Base-by-base conservation (phyloP, 2,113 vertebrate genomes). In the Ailuropoda melanoleuca region DNA sequence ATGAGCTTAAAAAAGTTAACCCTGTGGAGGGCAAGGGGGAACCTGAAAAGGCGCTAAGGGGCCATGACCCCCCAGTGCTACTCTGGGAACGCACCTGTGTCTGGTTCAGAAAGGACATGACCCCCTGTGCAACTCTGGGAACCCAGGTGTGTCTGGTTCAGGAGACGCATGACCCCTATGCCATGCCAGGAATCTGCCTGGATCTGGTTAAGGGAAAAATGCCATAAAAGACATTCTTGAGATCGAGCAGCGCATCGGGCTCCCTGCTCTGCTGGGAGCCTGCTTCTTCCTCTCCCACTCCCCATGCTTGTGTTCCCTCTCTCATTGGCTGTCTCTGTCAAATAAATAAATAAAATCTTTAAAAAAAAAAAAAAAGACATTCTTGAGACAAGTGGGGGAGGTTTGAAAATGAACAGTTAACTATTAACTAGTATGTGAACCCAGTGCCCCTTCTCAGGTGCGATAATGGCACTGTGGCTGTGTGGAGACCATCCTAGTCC, bases 401-500 rank as follows among this genome's bases (percentile, higher is more conserved):
- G 6, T 24, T 0, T 8, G 39, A n/a, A 43, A 31, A 18, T 1
- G 12, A 7, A 18, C 58, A 8, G 50, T 11, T 53, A n/a, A 11
- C 0, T 0, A 48, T 0, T 0, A 60, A 43, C 53, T 6, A 12
- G 6, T 0, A 0, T 0, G 12, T 23, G 80, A 15, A 17, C 0
- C 0, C 2, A 10, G 39, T 6, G 1, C 11, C 43, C 26, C 1
- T 1, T 8, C 48, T 14, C 2, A 3, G 48, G 14, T 1, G 48
- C 7, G 64, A 18, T 4, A 13, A 15, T 1, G 6, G 4, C 1
- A 2, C 0, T 1, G 4, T 19, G 2, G 43, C 0, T 0, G 4
- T 19, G 23, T 0, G 39, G 24, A 10, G 34, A 18, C 23, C 23
- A 3, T 0, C 60, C 62, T 3, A 0, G 11, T 23, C n/a, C 64